Percentiles rank a stretch among this genome's conserved stretches.
phyloP scores from a whole-genome alignment of 1,140 invertebrate species.

The Drosophila asahinai region DNA sequence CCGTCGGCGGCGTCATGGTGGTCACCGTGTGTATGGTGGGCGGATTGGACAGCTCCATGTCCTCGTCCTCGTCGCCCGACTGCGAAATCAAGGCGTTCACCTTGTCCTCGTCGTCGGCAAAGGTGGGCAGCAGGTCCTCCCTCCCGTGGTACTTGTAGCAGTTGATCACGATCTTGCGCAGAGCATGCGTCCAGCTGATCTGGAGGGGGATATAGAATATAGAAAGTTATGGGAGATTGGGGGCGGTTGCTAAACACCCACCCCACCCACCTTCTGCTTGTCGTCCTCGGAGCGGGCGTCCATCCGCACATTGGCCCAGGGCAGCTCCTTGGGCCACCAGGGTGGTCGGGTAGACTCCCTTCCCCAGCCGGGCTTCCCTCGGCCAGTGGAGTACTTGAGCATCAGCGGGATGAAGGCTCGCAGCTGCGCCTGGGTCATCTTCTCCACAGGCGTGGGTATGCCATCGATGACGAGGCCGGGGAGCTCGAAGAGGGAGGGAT shows the following conservation, averaged over 20 bases:
- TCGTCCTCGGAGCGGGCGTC: constrained; percentile 98
- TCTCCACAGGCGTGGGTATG: constrained; percentile 98
- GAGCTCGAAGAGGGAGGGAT: constrained; percentile 96
- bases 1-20: constrained; percentile 69
- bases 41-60: constrained; percentile 75
- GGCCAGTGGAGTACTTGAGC: constrained; percentile 98
- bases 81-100: constrained; percentile 85
- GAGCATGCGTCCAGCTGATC: constrained; percentile 99
- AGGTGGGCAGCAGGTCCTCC: constrained; percentile 97
- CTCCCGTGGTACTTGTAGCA: constrained; percentile 99
- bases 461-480: constrained; percentile 98
- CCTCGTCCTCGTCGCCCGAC: constrained; percentile 77
- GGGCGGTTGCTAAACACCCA: constrained; percentile 60
- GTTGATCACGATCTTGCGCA: constrained; percentile 98
- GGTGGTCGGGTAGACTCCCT: constrained; percentile 96
- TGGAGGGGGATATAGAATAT: constrained; percentile 74
- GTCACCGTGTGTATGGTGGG: constrained; percentile 85
- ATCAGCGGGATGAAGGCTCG: constrained; percentile 98
- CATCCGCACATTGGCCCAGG: constrained; percentile 99
- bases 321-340: constrained; percentile 99
- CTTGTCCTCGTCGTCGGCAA: constrained; percentile 96
- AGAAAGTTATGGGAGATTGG: constrained; percentile 32
- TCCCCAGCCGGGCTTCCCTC: constrained; percentile 99
- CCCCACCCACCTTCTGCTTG: constrained; percentile 94
- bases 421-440: constrained; percentile 99